A percentile compares a stretch with the other conserved stretches of the same genome.
Evolutionary conservation across 2,797 vertebrate genomes (phyloP).

Genomic region (Danionella dracula): DNA sequence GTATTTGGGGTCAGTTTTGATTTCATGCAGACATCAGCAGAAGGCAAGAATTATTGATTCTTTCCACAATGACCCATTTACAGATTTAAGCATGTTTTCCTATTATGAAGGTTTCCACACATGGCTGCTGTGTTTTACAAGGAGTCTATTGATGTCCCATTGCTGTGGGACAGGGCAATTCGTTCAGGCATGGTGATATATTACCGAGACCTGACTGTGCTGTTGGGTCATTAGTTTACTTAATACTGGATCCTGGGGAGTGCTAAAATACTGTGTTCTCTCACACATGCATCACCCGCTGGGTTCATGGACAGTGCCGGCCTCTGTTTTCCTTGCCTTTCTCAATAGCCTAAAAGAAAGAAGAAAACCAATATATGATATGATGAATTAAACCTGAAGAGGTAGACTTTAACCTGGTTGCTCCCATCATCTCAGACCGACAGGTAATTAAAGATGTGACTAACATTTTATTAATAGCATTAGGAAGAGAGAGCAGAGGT

Average conservation of each 20-base stretch:
- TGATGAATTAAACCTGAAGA: neutral
- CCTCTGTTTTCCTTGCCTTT: neutral
- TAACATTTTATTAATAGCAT: neutral
- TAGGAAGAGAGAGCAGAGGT: neutral
- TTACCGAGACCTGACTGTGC: slow-evolving; percentile 9
- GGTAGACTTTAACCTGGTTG: neutral
- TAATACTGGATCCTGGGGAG: neutral
- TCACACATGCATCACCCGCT: slow-evolving; percentile 1
- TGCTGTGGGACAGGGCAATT: slow-evolving; percentile 16
- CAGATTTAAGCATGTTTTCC: slow-evolving; percentile 6
- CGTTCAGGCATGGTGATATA: slow-evolving; percentile 27
- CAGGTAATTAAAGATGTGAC: slow-evolving; percentile 22
- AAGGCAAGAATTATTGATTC: neutral
- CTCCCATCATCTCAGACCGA: slow-evolving; percentile 3
- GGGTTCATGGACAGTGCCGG: neutral
- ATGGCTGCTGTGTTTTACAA: slow-evolving; percentile 13
- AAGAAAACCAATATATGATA: slow-evolving; percentile 1
- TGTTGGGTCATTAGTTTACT: slow-evolving; percentile 40
- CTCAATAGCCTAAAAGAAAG: neutral
- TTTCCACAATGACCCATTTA: slow-evolving; percentile 1
- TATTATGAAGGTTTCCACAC: slow-evolving; percentile 8
- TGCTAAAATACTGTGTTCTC: slow-evolving; percentile 16
- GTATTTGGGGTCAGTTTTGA: neutral
- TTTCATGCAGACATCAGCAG: neutral
- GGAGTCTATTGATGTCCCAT: slow-evolving; percentile 13